Evolutionary conservation across 2,113 vertebrate species (phyloP).

Genomic region (Oostethus manadensis): DNA sequence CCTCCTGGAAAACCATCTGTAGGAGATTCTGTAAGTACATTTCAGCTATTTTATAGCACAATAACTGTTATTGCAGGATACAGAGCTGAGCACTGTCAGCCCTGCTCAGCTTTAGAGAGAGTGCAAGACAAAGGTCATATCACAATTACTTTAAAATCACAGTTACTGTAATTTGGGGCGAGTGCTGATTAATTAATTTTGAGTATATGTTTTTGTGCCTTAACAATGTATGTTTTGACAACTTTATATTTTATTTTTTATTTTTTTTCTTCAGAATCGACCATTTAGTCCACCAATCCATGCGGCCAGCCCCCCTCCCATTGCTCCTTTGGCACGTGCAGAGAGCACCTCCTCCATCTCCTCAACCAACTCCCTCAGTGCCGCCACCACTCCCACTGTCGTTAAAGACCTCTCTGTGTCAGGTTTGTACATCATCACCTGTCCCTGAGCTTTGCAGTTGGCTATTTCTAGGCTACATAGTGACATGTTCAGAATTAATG

Average conservation of each 20-base stretch:
- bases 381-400: constrained; percentile 94
- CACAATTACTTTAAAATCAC: too few species aligned
- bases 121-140: too few species aligned
- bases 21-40: constrained; percentile 78
- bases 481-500: not conserved
- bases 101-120: too few species aligned
- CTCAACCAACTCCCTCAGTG: constrained; percentile 94
- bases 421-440: constrained; percentile 64
- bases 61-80: not conserved
- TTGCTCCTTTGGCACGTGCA: constrained; percentile 90
- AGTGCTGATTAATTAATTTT: not conserved
- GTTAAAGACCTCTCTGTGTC: constrained; percentile 81
- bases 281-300: constrained; percentile 91
- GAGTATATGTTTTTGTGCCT: not conserved
- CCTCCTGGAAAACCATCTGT: constrained; percentile 85
- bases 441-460: constrained; percentile 7
- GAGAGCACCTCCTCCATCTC: constrained; percentile 98
- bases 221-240: not conserved
- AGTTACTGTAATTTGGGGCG: not conserved
- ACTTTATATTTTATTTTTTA: not conserved
- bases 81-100: not conserved
- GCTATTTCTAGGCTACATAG: not conserved
- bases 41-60: not conserved
- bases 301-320: constrained; percentile 91
- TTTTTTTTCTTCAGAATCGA: constrained; percentile 72